phyloP scores from a whole-genome alignment of 2,888 invertebrate genomes.

The Thecocarcelia acutangulata region DNA sequence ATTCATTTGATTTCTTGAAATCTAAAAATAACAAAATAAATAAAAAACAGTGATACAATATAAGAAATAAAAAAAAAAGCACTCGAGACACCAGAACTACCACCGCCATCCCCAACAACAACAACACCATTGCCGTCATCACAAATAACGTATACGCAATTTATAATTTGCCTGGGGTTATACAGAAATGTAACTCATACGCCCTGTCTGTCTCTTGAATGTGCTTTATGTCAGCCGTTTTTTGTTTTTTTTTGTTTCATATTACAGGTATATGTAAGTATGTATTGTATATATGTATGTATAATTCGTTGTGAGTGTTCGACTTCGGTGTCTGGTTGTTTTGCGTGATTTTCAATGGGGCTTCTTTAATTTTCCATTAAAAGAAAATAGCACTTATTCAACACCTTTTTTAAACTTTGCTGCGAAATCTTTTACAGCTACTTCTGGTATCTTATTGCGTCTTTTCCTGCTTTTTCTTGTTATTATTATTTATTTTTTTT shows the following conservation, averaged over 20 bases:
- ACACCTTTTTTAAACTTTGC: conserved; percentile 54
- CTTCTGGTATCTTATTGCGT: background rate
- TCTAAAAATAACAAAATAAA: conserved; percentile 40
- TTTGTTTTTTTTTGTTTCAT: background rate
- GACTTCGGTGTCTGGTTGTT: conserved; percentile 25
- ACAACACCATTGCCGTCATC: too few species aligned
- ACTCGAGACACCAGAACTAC: conserved; percentile 57
- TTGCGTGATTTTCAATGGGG: conserved; percentile 61
- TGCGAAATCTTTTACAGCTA: conserved; percentile 1
- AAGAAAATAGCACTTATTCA: conserved; percentile 58
- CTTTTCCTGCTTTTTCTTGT: background rate
- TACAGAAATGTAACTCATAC: conserved; percentile 60
- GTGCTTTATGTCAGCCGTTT: background rate
- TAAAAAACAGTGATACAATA: background rate
- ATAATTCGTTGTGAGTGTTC: background rate
- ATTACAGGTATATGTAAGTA: too few species aligned
- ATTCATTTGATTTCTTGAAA: conserved; percentile 42
- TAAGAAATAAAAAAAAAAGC: conserved; percentile 36
- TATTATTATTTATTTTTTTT: too few species aligned
- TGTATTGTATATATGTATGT: too few species aligned
- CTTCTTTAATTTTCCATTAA: conserved; percentile 60
- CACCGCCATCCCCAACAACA: background rate
- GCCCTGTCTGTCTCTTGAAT: conserved; percentile 31
- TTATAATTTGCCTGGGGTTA: conserved; percentile 64
- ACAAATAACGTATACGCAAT: conserved; percentile 66